Conservation (phyloP, 53 echinoderm and acorn worm genomes). For the Patiria pectinifera region DNA sequence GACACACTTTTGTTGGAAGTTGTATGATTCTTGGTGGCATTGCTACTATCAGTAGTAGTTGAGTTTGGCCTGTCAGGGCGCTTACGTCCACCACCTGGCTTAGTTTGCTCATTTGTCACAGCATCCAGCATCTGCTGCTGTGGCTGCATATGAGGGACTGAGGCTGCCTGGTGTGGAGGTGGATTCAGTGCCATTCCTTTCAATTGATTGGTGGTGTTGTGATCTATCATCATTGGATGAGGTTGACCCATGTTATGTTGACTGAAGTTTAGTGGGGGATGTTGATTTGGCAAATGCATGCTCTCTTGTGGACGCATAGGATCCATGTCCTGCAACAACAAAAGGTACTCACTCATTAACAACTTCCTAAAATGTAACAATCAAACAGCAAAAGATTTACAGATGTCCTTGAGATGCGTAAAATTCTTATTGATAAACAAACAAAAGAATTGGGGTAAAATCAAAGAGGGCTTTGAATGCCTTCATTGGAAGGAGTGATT, state of each 20-base stretch:
- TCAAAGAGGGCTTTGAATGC: too few species aligned
- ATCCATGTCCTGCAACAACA: conserved; percentile 73
- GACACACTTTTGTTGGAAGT: conserved; percentile 51
- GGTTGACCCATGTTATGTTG: conserved; percentile 61
- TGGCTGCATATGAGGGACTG: conserved; percentile 12
- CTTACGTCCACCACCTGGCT: conserved; percentile 45
- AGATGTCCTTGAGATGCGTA: too few species aligned
- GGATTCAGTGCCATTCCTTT: conserved; percentile 50
- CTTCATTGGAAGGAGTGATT: too few species aligned
- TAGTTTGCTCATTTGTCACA: conserved; percentile 23
- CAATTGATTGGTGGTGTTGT: conserved; percentile 49
- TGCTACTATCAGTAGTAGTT: conserved; percentile 20
- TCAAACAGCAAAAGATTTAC: too few species aligned
- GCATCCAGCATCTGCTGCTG: conserved; percentile 35
- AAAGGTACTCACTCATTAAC: background rate
- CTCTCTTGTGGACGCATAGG: conserved; percentile 29
- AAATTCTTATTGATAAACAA: too few species aligned
- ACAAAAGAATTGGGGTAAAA: too few species aligned
- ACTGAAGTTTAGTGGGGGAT: conserved; percentile 37
- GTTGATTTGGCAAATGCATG: conserved; percentile 31
- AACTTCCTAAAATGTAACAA: background rate
- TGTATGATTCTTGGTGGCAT: conserved; percentile 43
- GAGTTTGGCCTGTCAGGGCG: conserved; percentile 51
- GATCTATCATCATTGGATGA: conserved; percentile 61
- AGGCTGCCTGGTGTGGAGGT: conserved; percentile 40